These are phyloP conservation scores for Acrobasis repandana DNA, from an alignment of 2,888 invertebrate species.

Conservation along the genomic window DNA sequence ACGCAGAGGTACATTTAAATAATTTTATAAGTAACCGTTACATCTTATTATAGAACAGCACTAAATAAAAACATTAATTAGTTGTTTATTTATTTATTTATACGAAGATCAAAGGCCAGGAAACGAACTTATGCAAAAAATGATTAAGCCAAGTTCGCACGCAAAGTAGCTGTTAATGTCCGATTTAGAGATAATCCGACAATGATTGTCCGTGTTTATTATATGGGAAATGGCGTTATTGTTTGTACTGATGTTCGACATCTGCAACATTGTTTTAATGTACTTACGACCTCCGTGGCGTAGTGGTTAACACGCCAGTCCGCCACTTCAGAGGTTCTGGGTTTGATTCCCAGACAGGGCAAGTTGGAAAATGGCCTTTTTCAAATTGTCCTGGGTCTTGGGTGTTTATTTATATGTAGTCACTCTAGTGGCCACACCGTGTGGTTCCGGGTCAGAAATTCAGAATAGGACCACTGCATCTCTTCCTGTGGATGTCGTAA, in stretches of 20 bases:
- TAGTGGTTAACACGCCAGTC: too few species aligned
- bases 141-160: constrained; percentile 16
- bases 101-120: constrained; percentile 16
- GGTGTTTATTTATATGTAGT: too few species aligned
- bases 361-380: too few species aligned
- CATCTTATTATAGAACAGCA: neutral
- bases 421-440: too few species aligned
- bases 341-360: too few species aligned
- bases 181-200: constrained; percentile 9
- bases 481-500: too few species aligned
- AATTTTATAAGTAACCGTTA: neutral
- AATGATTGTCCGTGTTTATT: constrained; percentile 8
- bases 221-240: neutral
- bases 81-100: constrained; percentile 3
- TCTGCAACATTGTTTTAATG: neutral
- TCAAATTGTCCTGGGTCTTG: too few species aligned
- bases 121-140: constrained; percentile 20
- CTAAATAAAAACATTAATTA: neutral
- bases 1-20: too few species aligned
- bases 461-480: too few species aligned
- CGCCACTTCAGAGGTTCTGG: too few species aligned
- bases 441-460: too few species aligned
- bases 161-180: constrained; percentile 13
- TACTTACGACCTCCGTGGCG: too few species aligned
- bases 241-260: neutral